Evolutionary conservation across 1,140 invertebrate species (phyloP), one percentile per base, ranked within the genome.

Genomic region (Drosophila aff.): DNA sequence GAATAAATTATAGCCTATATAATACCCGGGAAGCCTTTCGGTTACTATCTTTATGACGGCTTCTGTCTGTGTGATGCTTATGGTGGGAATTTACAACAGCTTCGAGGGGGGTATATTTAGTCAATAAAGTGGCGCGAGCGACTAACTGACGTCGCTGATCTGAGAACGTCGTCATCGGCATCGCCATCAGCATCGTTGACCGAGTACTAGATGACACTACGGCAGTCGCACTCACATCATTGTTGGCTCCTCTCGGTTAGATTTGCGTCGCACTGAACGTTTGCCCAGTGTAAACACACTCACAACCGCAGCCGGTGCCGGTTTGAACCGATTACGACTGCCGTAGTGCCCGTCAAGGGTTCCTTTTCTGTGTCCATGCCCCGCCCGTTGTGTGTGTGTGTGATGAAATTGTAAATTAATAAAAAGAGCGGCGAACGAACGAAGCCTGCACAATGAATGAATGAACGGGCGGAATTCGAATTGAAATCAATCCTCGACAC

Each of bases 351-450:
- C 26, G 75, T 58, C 62, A 52, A 75, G 67, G 66, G 77, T 64
- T 78, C 60, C 62, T 44, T 49, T 44, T 49, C 28, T 60, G 26
- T 61, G 10, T 68, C 44, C 67, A 16, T 64, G 28, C 49, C n/a
- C n/a, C 28, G 50, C 7, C 11, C 21, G 15, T 40, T 23, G 23
- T 23, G 23, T 16, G 33, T 23, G 21, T 80, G 44, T 76, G 79
- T 67, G 84, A 65, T 87, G 80, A 87, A 87, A 89, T 87, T 87
- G 80, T 89, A 89, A 87, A 87, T 87, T 87, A 87, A 90, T 90
- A 89, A 89, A 81, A 78, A 81, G 52, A 55, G 52, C 52, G 16
- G 52, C 52, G 52, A 80, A 69, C 66, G 68, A 81, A 63, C 50
- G 65, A 50, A 77, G 62, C 40, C 62, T 68, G 18, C n/a, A 52